phyloP scores from a whole-genome alignment of 2,888 invertebrate genomes.

The Drosophila peninsularis region DNA sequence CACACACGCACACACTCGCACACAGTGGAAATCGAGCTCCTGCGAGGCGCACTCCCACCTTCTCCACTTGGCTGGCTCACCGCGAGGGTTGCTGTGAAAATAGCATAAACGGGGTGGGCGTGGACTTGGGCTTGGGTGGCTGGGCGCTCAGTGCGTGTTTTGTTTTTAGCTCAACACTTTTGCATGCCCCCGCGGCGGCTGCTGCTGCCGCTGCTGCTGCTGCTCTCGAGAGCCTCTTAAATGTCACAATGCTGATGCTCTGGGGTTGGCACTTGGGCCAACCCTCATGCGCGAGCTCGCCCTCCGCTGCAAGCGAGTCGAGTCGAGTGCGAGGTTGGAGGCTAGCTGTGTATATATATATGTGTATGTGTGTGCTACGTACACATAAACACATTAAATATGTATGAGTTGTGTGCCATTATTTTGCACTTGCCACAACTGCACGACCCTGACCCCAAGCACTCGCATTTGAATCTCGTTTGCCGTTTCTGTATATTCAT shows the following conservation, averaged over 20 bases:
- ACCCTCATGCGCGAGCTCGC: slow-evolving; percentile 39
- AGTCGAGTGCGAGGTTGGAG: slow-evolving; percentile 9
- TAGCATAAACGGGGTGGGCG: slow-evolving; percentile 18
- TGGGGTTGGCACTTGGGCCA: slow-evolving; percentile 67
- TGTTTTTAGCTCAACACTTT: slow-evolving; percentile 74
- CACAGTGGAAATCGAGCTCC: slow-evolving; percentile 25
- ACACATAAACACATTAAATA: slow-evolving; percentile 28
- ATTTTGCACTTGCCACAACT: slow-evolving; percentile 60
- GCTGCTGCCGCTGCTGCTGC: slow-evolving; percentile 24
- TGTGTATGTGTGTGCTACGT: not conserved
- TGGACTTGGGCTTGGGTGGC: not conserved
- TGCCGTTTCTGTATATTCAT: slow-evolving; percentile 42
- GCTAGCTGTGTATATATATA: not conserved
- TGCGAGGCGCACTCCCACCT: slow-evolving; percentile 67
- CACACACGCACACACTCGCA: slow-evolving; percentile 18
- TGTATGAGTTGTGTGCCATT: slow-evolving; percentile 68
- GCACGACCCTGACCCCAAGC: slow-evolving; percentile 75
- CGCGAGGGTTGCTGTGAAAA: slow-evolving; percentile 71
- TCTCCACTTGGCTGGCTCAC: slow-evolving; percentile 39
- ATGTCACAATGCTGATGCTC: slow-evolving; percentile 69
- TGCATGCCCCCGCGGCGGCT: slow-evolving; percentile 24
- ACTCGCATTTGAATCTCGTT: slow-evolving; percentile 50
- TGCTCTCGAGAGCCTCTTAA: slow-evolving; percentile 73
- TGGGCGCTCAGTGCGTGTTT: slow-evolving; percentile 63
- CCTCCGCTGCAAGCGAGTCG: slow-evolving; percentile 23